Base-by-base conservation (phyloP, 2,888 invertebrate species). In the Lamproptera curius region DNA sequence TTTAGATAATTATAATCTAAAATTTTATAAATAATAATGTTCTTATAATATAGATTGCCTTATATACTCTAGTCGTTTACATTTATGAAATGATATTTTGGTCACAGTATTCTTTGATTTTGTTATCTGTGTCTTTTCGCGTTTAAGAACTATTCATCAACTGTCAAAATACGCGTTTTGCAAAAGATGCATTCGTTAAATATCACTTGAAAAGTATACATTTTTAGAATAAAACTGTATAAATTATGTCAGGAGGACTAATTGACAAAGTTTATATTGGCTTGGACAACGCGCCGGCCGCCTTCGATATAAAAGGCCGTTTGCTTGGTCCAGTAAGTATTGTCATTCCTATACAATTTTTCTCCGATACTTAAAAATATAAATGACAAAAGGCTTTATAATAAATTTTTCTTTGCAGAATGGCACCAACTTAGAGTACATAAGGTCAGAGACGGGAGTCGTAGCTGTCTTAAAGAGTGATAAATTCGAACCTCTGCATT, bases 231-330 rank as follows among this genome's bases (percentile, higher is more conserved):
- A 37, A 54, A 56, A 60, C 47, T 47, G 33, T 26, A 46, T 52
- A 36, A 76, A 79, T 57, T 65, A 86, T 86, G 86, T 83, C 86
- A 57, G 86, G 82, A 54, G 79, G 82, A 52, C 78, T 86, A 34
- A 74, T 86, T 58, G 94, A 95, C 73, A 94, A 94, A 80, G 90
- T 95, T 57, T 92, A 92, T 62, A 90, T 94, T 61, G 94, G 94
- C 33, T 84, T 95, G 58, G 94, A 95, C 63, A 91, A 93, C 86
- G 92, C 93, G 42, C 93, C 94, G 17, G 90, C 92, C 54, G 89
- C 91, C 53, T 95, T 94, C 73, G 93, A 94, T 73, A 90, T 94
- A 58, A 91, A 93, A 68, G 91, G 91, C 56, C 92, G 94, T 65
- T 90, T 95, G 59, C 85, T 93, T 55, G 95, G 95, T 45, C 85